A percentile compares a stretch with the other conserved stretches of the same genome.
These are phyloP conservation scores for Nyctibius grandis DNA, from an alignment of 2,797 vertebrate genomes.

Conservation along the genomic window DNA sequence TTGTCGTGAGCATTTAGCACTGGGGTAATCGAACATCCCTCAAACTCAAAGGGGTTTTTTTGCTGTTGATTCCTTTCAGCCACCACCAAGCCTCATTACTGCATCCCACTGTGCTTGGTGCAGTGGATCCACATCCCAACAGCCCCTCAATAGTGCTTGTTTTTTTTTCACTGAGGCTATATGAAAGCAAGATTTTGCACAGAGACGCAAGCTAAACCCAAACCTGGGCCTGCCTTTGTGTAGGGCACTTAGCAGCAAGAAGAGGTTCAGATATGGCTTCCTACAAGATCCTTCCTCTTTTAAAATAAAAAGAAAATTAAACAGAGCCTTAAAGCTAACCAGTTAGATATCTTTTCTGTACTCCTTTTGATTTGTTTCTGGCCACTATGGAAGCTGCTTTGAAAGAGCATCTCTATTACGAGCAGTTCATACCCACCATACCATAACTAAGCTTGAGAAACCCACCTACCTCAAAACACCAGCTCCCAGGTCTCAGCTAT, in stretches of 20 bases:
- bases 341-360: not conserved
- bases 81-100: not conserved
- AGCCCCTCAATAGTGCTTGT: not conserved
- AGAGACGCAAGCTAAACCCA: not conserved
- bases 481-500: not conserved
- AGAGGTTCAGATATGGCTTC: not conserved
- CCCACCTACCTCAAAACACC: not conserved
- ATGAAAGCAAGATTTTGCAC: not conserved
- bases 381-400: not conserved
- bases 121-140: not conserved
- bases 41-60: not conserved
- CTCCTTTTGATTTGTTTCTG: not conserved
- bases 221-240: not conserved
- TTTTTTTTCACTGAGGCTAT: not conserved
- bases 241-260: not conserved
- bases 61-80: not conserved
- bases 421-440: not conserved
- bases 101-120: not conserved
- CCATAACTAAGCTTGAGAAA: not conserved
- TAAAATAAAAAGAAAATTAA: not conserved
- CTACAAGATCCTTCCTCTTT: not conserved
- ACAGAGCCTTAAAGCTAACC: not conserved
- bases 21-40: not conserved
- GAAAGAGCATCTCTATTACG: not conserved
- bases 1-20: accelerated